A percentile compares a stretch with the other conserved stretches of the same genome.
Conservation (phyloP, 2,888 invertebrate genomes). For the Eugnorisma glareosa region DNA sequence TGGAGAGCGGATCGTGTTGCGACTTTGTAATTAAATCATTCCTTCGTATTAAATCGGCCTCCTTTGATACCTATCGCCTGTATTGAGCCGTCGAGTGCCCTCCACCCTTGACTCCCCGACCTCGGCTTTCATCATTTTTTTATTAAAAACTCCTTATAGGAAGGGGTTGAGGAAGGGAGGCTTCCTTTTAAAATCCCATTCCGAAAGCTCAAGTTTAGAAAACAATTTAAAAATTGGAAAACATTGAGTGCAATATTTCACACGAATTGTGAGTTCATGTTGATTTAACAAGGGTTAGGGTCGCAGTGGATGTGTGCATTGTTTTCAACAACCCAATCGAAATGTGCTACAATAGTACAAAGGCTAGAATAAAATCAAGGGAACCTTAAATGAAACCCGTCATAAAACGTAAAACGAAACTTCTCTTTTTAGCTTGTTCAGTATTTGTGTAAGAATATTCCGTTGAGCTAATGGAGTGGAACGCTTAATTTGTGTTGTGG, state of each 20-base stretch:
- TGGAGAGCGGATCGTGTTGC: slow-evolving; percentile 79
- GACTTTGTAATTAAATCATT: slow-evolving; percentile 86
- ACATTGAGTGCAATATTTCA: slow-evolving; percentile 66
- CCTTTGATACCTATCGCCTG: slow-evolving; percentile 81
- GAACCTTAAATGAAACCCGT: slow-evolving; percentile 7
- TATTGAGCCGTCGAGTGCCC: slow-evolving; percentile 80
- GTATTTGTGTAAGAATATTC: slow-evolving; percentile 64
- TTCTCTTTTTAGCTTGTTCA: slow-evolving; percentile 26
- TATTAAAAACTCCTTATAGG: slow-evolving; percentile 74
- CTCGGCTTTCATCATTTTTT: slow-evolving; percentile 79
- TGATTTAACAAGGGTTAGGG: slow-evolving; percentile 30
- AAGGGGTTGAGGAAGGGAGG: slow-evolving; percentile 72
- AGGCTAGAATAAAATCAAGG: slow-evolving; percentile 19
- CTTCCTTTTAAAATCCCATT: slow-evolving; percentile 64
- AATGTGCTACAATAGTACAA: slow-evolving; percentile 26
- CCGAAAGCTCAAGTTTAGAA: slow-evolving; percentile 63
- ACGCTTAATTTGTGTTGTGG: slow-evolving; percentile 80
- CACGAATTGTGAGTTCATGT: slow-evolving; percentile 42
- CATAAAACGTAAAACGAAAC: slow-evolving; percentile 14
- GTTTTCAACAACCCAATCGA: slow-evolving; percentile 30
- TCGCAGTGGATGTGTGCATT: slow-evolving; percentile 22
- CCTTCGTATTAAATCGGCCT: slow-evolving; percentile 83
- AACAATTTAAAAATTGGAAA: slow-evolving; percentile 63
- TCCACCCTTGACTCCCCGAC: slow-evolving; percentile 76
- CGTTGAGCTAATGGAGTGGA: slow-evolving; percentile 79